phyloP scores from a whole-genome alignment of 2,888 invertebrate genomes.

The Polymixis lichenea region DNA sequence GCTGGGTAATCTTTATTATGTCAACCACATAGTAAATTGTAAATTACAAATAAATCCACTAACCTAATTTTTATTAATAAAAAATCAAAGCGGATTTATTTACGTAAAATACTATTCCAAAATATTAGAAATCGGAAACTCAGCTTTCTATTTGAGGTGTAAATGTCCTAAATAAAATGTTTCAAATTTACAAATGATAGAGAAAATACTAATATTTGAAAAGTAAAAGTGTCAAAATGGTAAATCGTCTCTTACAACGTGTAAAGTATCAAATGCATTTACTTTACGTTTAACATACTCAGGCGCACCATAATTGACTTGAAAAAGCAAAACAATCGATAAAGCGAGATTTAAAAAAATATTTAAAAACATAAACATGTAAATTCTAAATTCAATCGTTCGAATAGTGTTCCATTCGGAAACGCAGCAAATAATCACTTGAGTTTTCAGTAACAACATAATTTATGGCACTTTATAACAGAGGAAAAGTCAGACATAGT shows the following conservation, averaged over 20 bases:
- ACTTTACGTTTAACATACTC: conserved; percentile 73
- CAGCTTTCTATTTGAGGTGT: not conserved
- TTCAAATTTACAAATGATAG: not conserved
- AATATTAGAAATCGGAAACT: not conserved
- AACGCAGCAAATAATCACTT: conserved; percentile 53
- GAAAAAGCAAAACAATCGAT: conserved; percentile 75
- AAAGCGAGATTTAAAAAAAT: conserved; percentile 60
- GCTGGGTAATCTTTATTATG: too few species aligned
- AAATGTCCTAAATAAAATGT: not conserved
- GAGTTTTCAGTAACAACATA: conserved; percentile 57
- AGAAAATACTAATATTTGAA: not conserved
- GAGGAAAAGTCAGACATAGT: conserved; percentile 42
- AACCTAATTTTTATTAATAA: not conserved
- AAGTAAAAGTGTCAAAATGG: not conserved
- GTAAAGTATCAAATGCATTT: conserved; percentile 70
- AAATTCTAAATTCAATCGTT: conserved; percentile 54
- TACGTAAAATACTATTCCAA: not conserved
- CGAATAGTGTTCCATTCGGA: conserved; percentile 41
- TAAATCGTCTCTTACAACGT: conserved; percentile 70
- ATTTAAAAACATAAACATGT: conserved; percentile 61
- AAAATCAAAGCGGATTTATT: conserved; percentile 7
- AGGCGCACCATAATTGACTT: conserved; percentile 89
- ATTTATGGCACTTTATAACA: conserved; percentile 66
- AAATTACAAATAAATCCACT: not conserved
- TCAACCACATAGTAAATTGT: not conserved